Conservation (phyloP, 2,797 vertebrate genomes). For the Brachyrhaphis roseni region DNA sequence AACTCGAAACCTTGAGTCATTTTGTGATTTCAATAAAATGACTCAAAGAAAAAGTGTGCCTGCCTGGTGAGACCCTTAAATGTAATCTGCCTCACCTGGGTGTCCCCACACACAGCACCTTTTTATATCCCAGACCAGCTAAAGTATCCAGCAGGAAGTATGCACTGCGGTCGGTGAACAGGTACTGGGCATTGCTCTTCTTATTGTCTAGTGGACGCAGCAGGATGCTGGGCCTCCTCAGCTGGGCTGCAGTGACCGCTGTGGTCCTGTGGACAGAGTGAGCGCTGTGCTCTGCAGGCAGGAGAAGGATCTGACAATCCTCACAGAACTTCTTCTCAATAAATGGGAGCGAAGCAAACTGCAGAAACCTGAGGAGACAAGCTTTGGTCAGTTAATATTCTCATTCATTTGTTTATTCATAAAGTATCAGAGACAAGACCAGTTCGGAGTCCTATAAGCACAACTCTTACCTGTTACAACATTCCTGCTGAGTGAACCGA, state of each 20-base stretch:
- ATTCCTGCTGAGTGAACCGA: slow-evolving; percentile 80
- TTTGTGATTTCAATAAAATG: not conserved
- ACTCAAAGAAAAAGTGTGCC: not conserved
- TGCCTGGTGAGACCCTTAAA: not conserved
- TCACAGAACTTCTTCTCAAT: slow-evolving; percentile 87
- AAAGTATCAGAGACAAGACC: not conserved
- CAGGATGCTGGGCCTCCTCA: slow-evolving; percentile 87
- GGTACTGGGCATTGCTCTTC: slow-evolving; percentile 94
- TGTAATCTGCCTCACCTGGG: slow-evolving; percentile 80
- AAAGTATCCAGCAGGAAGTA: slow-evolving; percentile 87
- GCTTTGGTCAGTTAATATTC: not conserved
- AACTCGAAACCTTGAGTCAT: not conserved
- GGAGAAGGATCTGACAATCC: slow-evolving; percentile 87
- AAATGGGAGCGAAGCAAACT: slow-evolving; percentile 78
- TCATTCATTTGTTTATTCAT: not conserved
- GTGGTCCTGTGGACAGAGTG: slow-evolving; percentile 78
- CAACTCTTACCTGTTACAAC: slow-evolving; percentile 75
- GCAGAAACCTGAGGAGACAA: slow-evolving; percentile 80
- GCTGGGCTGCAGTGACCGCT: slow-evolving; percentile 74
- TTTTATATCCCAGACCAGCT: slow-evolving; percentile 81
- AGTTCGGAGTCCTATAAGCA: not conserved
- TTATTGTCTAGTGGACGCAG: slow-evolving; percentile 90
- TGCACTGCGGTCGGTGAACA: slow-evolving; percentile 91
- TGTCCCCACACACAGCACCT: slow-evolving; percentile 91
- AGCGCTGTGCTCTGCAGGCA: slow-evolving; percentile 78